Percentiles rank a stretch among this genome's conserved stretches.
Conservation (phyloP, 2,797 vertebrate genomes). For the Borostomias antarcticus region DNA sequence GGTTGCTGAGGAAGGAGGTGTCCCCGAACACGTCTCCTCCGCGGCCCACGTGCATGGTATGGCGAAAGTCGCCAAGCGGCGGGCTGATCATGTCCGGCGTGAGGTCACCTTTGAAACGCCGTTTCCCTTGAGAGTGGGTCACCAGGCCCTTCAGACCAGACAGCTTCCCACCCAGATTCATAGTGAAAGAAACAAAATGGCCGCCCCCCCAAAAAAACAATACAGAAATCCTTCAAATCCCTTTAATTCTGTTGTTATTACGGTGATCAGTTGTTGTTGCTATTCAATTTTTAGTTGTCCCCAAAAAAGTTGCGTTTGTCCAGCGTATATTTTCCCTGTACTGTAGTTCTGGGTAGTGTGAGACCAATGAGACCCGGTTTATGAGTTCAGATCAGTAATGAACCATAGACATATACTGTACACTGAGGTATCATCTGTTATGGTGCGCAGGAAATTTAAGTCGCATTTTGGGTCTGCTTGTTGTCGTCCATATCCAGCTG, state of each 20-base stretch:
- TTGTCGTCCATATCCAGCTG: constrained; percentile 64
- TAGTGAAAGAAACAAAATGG: constrained; percentile 56
- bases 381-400: constrained; percentile 29
- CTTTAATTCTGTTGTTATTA: constrained; percentile 9
- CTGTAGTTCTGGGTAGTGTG: too few species aligned
- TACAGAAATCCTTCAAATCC: too few species aligned
- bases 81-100: constrained; percentile 96
- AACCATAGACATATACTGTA: constrained; percentile 38
- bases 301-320: constrained; percentile 6
- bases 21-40: constrained; percentile 96
- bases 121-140: constrained; percentile 86
- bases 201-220: too few species aligned
- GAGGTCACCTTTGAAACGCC: constrained; percentile 83
- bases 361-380: constrained; percentile 30
- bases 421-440: constrained; percentile 54
- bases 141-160: constrained; percentile 89
- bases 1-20: constrained; percentile 97
- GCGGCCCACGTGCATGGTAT: constrained; percentile 97
- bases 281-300: not conserved
- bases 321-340: constrained; percentile 8
- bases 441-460: constrained; percentile 50
- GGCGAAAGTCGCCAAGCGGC: constrained; percentile 93
- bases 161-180: constrained; percentile 93
- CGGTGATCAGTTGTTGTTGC: too few species aligned
- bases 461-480: constrained; percentile 51